Evolutionary conservation across 2,113 vertebrate genomes (phyloP).

Genomic region (Brienomyrus longianalis): DNA sequence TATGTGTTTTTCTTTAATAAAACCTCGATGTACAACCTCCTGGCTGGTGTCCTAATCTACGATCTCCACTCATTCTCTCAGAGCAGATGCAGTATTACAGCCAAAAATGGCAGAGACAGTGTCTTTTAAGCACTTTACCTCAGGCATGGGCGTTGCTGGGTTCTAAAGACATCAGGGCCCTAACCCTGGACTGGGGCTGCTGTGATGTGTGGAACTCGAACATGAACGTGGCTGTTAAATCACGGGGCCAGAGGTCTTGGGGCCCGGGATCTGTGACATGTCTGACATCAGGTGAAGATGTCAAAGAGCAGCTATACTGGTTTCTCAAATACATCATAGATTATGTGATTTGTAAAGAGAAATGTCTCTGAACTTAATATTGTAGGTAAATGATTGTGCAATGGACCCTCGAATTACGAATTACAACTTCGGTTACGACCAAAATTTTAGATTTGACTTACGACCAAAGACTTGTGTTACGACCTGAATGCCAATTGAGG

Average conservation of each 20-base stretch:
- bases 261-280: not conserved
- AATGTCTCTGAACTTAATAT: not conserved
- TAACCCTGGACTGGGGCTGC: not conserved
- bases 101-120: not conserved
- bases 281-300: not conserved
- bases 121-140: not conserved
- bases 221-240: not conserved
- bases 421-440: too few species aligned
- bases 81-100: not conserved
- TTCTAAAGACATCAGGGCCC: not conserved
- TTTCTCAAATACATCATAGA: not conserved
- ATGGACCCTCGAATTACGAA: too few species aligned
- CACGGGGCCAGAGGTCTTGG: not conserved
- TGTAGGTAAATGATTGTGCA: not conserved
- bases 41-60: not conserved
- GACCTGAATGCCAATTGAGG: too few species aligned
- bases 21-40: constrained; percentile 18
- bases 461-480: too few species aligned
- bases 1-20: constrained; percentile 39
- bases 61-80: not conserved
- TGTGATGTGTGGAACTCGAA: not conserved
- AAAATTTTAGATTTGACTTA: too few species aligned
- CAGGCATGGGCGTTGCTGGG: not conserved
- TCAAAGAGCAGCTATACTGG: not conserved
- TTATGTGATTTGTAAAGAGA: not conserved